Percentiles rank a stretch among this genome's conserved stretches.
These are phyloP conservation scores for Calliphora vomitoria DNA, from an alignment of 2,888 invertebrate species.

Conservation along the genomic window DNA sequence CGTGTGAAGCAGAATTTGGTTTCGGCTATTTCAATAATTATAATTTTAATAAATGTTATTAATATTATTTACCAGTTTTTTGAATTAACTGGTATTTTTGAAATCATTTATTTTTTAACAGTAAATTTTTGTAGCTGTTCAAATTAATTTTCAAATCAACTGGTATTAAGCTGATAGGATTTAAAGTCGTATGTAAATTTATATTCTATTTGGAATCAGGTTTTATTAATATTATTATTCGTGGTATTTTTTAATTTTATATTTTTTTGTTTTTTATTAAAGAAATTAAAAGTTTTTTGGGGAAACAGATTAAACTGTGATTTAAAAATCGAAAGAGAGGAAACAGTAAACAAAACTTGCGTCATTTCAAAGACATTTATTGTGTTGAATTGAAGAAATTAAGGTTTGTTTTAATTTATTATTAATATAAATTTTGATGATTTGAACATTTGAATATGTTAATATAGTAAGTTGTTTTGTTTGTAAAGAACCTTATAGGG, in stretches of 20 bases:
- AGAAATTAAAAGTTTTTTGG: not conserved
- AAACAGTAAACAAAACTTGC: not conserved
- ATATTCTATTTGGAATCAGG: not conserved
- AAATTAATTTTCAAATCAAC: not conserved
- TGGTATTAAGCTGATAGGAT: not conserved
- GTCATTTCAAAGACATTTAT: conserved; percentile 11
- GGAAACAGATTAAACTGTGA: not conserved
- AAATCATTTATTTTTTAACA: not conserved
- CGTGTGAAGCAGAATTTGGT: too few species aligned
- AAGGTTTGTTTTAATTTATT: not conserved
- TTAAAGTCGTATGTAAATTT: not conserved
- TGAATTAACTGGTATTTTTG: not conserved
- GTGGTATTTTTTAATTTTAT: not conserved
- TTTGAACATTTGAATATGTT: not conserved
- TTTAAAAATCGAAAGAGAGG: not conserved
- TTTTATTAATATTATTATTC: not conserved
- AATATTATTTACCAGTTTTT: conserved; percentile 4
- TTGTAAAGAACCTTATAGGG: not conserved
- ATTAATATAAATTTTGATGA: not conserved
- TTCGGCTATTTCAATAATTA: not conserved
- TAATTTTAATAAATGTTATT: not conserved
- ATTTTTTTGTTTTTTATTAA: not conserved
- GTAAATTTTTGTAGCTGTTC: not conserved
- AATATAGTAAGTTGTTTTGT: not conserved
- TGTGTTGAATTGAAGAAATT: not conserved